Evolutionary conservation across 2,113 vertebrate genomes (phyloP).

Genomic region (Rhipidura dahli): DNA sequence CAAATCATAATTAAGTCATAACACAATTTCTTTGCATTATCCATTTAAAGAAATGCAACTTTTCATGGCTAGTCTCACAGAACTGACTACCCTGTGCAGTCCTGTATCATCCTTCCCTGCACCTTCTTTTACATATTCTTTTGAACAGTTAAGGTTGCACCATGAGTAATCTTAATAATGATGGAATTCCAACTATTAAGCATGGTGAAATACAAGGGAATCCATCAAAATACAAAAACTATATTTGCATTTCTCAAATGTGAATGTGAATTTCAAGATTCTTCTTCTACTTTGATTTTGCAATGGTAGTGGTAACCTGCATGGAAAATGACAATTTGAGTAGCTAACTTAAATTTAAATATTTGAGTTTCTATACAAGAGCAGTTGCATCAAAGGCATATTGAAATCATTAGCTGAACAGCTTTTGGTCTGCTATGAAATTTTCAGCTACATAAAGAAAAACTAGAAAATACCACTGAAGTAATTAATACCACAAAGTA

Average conservation of each 20-base stretch:
- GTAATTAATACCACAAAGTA: neutral
- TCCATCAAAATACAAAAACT: neutral
- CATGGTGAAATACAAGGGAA: neutral
- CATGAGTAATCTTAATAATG: neutral
- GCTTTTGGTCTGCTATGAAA: neutral
- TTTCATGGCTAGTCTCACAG: neutral
- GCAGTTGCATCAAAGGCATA: neutral
- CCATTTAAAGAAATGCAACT: neutral
- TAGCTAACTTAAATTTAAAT: neutral
- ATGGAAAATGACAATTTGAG: neutral
- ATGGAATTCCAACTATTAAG: neutral
- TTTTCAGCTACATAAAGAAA: neutral
- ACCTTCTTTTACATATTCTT: neutral
- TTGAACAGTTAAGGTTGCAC: neutral
- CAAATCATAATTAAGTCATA: neutral
- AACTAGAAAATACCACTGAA: neutral
- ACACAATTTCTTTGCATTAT: neutral
- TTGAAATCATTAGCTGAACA: neutral
- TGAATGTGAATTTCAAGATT: neutral
- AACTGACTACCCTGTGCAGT: neutral
- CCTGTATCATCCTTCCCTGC: neutral
- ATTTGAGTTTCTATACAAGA: neutral
- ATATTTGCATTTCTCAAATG: neutral
- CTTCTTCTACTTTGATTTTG: neutral
- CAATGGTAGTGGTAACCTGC: neutral